A percentile compares a stretch with the other conserved stretches of the same genome.
These are phyloP conservation scores for Lateolabrax maculatus DNA, from an alignment of 2,797 vertebrate genomes.

Conservation along the genomic window DNA sequence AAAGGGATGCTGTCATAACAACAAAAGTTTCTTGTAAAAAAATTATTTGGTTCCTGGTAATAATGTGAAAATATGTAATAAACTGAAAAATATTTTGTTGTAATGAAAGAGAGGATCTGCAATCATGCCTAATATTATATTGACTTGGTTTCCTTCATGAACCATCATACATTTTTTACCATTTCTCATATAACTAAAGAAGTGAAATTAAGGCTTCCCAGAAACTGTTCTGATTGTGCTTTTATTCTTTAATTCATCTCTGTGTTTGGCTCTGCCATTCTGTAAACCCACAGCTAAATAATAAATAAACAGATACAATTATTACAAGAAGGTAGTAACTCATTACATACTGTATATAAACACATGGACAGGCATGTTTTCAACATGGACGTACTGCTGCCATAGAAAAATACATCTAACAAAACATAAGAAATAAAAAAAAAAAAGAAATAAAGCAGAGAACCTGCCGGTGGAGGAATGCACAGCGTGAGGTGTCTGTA, in stretches of 20 bases:
- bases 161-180: background rate
- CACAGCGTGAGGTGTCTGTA: conserved; percentile 62
- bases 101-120: too few relatives aligned
- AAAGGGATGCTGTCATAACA: too few relatives aligned
- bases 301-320: conserved; percentile 80
- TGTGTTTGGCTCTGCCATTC: conserved; percentile 69
- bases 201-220: conserved; percentile 29
- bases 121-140: background rate
- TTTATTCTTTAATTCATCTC: conserved; percentile 74
- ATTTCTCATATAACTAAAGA: background rate
- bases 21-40: too few relatives aligned
- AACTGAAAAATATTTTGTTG: too few relatives aligned
- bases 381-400: conserved; percentile 51
- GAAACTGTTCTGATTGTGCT: conserved; percentile 69
- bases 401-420: conserved; percentile 75
- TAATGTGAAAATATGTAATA: too few relatives aligned
- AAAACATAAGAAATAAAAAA: conserved; percentile 47
- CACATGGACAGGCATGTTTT: conserved; percentile 55
- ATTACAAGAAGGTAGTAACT: conserved; percentile 57
- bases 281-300: conserved; percentile 72
- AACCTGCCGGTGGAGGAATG: conserved; percentile 41
- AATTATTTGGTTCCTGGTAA: too few relatives aligned
- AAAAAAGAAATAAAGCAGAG: conserved; percentile 44
- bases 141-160: background rate
- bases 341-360: conserved; percentile 54